Percentiles rank a stretch among this genome's conserved stretches.
Conservation (phyloP, 2,888 invertebrate species). For the Agapetus fuscipes region DNA sequence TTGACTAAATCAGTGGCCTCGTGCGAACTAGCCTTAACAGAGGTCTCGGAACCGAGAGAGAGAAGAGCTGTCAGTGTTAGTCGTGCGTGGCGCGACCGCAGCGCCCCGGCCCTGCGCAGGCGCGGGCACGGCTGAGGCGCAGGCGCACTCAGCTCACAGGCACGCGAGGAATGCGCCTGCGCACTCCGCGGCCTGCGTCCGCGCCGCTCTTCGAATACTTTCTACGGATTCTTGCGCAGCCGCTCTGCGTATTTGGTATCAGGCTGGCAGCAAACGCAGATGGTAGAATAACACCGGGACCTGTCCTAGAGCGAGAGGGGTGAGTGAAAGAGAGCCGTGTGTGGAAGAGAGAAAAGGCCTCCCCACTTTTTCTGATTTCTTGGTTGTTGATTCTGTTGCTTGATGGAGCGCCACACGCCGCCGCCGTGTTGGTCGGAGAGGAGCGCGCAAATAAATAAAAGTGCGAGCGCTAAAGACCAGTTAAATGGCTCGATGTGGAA, state of each 20-base stretch:
- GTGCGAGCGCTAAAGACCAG: slow-evolving; percentile 2
- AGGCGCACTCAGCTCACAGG: slow-evolving; percentile 8
- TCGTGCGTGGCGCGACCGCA: slow-evolving; percentile 3
- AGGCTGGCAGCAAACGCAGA: slow-evolving; percentile 13
- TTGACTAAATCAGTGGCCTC: too few species aligned
- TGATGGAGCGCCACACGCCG: too few species aligned
- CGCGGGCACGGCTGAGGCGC: slow-evolving; percentile 9
- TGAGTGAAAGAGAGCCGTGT: not conserved
- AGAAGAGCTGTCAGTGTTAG: slow-evolving; percentile 6
- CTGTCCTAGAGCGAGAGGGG: slow-evolving; percentile 1
- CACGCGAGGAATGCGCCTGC: not conserved
- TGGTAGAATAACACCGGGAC: slow-evolving; percentile 3
- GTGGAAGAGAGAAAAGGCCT: not conserved
- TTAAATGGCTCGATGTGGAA: not conserved
- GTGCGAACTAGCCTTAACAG: too few species aligned
- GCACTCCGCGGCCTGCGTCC: slow-evolving; percentile 1
- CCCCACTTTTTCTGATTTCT: not conserved
- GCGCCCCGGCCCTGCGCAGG: slow-evolving; percentile 4
- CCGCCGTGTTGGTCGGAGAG: too few species aligned
- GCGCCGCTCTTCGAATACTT: slow-evolving; percentile 1
- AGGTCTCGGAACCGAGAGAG: too few species aligned
- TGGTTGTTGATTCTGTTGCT: not conserved
- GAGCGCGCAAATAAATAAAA: slow-evolving; percentile 1
- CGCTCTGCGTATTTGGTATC: slow-evolving; percentile 16
- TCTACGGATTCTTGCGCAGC: slow-evolving; percentile 17